Conservation (phyloP, 1,140 invertebrate species). For the Centruroides vittatus region DNA sequence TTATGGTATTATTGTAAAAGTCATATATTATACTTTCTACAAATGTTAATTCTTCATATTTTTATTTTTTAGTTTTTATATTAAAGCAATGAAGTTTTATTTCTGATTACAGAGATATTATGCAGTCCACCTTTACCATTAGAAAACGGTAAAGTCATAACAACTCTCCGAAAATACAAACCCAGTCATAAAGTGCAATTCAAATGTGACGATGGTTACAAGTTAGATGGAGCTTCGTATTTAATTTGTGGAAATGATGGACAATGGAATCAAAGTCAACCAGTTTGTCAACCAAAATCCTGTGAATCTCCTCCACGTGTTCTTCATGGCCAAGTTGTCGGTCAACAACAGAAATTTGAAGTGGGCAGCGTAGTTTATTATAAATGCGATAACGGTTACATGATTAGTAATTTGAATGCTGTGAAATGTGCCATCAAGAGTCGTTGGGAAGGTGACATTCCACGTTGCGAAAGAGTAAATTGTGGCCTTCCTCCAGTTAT, state of each 20-base stretch:
- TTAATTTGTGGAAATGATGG: slow-evolving; percentile 6
- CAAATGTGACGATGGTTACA: slow-evolving; percentile 12
- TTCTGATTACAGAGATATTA: slow-evolving; percentile 6
- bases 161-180: background rate
- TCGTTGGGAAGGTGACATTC: slow-evolving; percentile 11
- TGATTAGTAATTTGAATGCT: slow-evolving; percentile 4
- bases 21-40: no score
- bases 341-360: slow-evolving; percentile 1
- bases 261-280: slow-evolving; percentile 7
- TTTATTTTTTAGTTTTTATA: no score
- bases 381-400: slow-evolving; percentile 24
- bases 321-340: slow-evolving; percentile 18
- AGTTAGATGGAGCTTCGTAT: slow-evolving; percentile 3
- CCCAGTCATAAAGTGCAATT: slow-evolving; percentile 7
- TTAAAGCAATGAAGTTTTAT: background rate
- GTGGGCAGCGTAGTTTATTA: slow-evolving; percentile 22
- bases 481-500: slow-evolving; percentile 5
- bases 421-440: slow-evolving; percentile 11
- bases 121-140: slow-evolving; percentile 2
- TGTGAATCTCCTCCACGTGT: slow-evolving; percentile 27
- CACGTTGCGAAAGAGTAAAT: slow-evolving; percentile 9
- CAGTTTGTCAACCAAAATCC: slow-evolving; percentile 11
- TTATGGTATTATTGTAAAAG: no score
- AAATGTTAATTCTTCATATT: no score
- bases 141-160: slow-evolving; percentile 7